Evolutionary conservation across 2,888 invertebrate genomes (phyloP).

Genomic region (Abrostola tripartita): DNA sequence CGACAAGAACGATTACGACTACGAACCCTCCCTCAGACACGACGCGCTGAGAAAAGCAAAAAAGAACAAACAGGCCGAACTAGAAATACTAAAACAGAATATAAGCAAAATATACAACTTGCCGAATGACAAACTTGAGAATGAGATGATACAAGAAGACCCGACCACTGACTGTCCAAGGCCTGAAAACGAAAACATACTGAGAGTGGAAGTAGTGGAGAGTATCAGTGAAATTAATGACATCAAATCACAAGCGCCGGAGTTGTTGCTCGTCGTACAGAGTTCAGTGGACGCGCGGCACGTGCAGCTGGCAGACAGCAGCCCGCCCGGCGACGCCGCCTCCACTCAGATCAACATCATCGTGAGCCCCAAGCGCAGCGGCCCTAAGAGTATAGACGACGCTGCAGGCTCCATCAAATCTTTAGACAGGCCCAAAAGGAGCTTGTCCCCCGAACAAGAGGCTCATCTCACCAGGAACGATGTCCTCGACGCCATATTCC

Average conservation of each 20-base stretch:
- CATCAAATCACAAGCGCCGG: constrained; percentile 53
- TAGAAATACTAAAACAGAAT: constrained; percentile 68
- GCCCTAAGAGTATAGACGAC: constrained; percentile 6
- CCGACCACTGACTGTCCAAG: constrained; percentile 18
- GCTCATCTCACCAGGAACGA: constrained; percentile 62
- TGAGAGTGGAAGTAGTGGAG: constrained; percentile 69
- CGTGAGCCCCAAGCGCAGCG: constrained; percentile 66
- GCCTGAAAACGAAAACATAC: constrained; percentile 54
- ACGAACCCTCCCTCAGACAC: constrained; percentile 18
- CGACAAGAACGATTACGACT: constrained; percentile 8
- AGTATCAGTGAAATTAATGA: constrained; percentile 59
- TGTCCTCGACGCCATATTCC: constrained; percentile 67
- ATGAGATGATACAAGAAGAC: constrained; percentile 7
- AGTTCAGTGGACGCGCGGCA: constrained; percentile 62
- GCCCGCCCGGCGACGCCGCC: constrained; percentile 41
- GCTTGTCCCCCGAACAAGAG: constrained; percentile 55
- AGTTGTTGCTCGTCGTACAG: constrained; percentile 67
- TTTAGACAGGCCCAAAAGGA: constrained; percentile 11
- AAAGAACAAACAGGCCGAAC: constrained; percentile 58
- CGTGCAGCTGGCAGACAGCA: constrained; percentile 33
- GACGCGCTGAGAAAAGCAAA: constrained; percentile 43
- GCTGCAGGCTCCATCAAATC: neutral
- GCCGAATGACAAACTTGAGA: constrained; percentile 34
- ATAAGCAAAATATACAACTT: constrained; percentile 67
- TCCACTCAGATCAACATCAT: constrained; percentile 69